Evolutionary conservation across 1,140 invertebrate genomes (phyloP).

Genomic region (Drosophila serrata): DNA sequence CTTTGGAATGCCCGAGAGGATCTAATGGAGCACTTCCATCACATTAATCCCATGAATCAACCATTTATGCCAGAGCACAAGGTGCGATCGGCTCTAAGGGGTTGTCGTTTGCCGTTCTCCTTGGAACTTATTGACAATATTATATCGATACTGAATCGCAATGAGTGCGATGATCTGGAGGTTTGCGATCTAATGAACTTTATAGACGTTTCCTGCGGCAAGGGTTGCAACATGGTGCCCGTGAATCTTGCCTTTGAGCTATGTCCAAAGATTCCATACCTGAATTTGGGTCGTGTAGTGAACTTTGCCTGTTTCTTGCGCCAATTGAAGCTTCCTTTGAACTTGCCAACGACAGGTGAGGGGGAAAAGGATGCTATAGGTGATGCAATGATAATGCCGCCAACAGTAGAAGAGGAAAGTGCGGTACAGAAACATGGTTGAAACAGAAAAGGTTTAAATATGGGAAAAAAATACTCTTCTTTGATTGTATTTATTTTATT

Average conservation of each 20-base stretch:
- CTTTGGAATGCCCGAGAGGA: conserved; percentile 90
- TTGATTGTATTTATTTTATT: not conserved
- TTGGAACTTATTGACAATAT: conserved; percentile 89
- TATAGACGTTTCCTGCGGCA: conserved; percentile 68
- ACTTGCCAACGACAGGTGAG: conserved; percentile 22
- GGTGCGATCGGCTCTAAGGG: conserved; percentile 88
- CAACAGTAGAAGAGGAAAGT: not conserved
- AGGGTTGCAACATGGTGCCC: conserved; percentile 69
- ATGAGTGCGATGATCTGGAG: conserved; percentile 88
- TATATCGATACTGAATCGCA: conserved; percentile 87
- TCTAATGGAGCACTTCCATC: conserved; percentile 88
- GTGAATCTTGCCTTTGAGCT: conserved; percentile 78
- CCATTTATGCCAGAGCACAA: conserved; percentile 87
- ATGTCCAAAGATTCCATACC: conserved; percentile 76
- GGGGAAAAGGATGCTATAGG: conserved; percentile 19
- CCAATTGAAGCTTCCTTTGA: conserved; percentile 48
- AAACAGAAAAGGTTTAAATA: not conserved
- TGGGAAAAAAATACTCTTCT: not conserved
- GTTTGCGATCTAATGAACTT: conserved; percentile 80
- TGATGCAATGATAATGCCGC: conserved; percentile 49
- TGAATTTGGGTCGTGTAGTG: conserved; percentile 67
- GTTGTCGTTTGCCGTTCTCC: conserved; percentile 89
- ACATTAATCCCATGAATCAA: conserved; percentile 87
- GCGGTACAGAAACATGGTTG: not conserved
- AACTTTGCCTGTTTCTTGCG: conserved; percentile 73